Evolutionary conservation across 2,888 invertebrate species (phyloP), one percentile per base, ranked within the genome.

Genomic region (Atrina japonica): DNA sequence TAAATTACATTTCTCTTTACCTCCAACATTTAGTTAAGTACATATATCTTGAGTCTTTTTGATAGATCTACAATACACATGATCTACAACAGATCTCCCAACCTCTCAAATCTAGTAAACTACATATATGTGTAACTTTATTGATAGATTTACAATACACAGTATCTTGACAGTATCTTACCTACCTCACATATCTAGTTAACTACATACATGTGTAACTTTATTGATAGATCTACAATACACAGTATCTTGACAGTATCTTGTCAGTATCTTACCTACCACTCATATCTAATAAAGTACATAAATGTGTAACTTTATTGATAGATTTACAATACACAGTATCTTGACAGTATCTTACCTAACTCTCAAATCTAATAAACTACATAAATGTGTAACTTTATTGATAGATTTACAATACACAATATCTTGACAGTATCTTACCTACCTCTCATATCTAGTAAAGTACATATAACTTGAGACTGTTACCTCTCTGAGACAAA

Each of bases 91-190:
- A 52, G n/a, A n/a, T n/a, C n/a, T n/a, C n/a, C 73, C 52, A 68
- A 86, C 86, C 76, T 84, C 72, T 35, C 27, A 29, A 7, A 85
- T n/a, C n/a, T n/a, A n/a, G n/a, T n/a, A n/a, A n/a, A n/a, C n/a
- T n/a, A n/a, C n/a, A n/a, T n/a, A n/a, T n/a, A n/a, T n/a, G n/a
- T n/a, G n/a, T n/a, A n/a, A n/a, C n/a, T n/a, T n/a, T n/a, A n/a
- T n/a, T n/a, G n/a, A n/a, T n/a, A n/a, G n/a, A n/a, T n/a, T n/a
- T n/a, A n/a, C n/a, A n/a, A n/a, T n/a, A n/a, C n/a, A n/a, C n/a
- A n/a, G n/a, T 11, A 14, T 3, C 49, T 11, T 6, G 2, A 11
- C 3, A 49, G 11, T 1, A 49, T 21, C 2, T 49, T 23, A n/a
- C 23, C 11, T 2, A n/a, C 3, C 11, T 3, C 49, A 21, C 11